These are phyloP conservation scores for Epinephelus lanceolatus DNA, from an alignment of 2,113 vertebrate species.

Conservation along the genomic window DNA sequence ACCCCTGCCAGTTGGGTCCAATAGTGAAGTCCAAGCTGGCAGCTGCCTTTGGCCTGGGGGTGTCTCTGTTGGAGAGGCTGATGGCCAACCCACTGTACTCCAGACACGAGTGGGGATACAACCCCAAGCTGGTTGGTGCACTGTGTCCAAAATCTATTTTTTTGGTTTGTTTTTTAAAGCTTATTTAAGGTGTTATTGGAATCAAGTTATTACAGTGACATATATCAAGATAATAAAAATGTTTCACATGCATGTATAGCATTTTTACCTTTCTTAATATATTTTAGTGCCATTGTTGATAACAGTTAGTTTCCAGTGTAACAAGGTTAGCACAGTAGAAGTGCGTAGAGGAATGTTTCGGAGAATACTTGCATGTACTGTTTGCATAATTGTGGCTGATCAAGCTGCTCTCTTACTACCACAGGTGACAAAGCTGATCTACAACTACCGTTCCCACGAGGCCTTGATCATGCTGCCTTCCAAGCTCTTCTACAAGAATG, in stretches of 20 bases:
- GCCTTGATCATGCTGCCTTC: slow-evolving; percentile 90
- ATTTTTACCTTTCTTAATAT: not conserved
- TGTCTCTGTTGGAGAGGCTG: slow-evolving; percentile 92
- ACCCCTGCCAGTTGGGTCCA: slow-evolving; percentile 94
- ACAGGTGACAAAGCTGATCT: slow-evolving; percentile 94
- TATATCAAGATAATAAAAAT: not conserved
- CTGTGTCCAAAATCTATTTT: not conserved
- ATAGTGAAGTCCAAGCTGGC: slow-evolving; percentile 91
- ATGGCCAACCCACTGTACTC: slow-evolving; percentile 87
- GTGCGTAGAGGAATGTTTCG: not conserved
- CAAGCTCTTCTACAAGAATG: slow-evolving; percentile 91
- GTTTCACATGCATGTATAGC: not conserved
- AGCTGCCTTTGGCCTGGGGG: slow-evolving; percentile 87
- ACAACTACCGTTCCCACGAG: slow-evolving; percentile 95
- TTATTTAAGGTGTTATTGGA: not conserved
- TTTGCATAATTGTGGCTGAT: not conserved
- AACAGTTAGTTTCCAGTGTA: not conserved
- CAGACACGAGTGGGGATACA: slow-evolving; percentile 89
- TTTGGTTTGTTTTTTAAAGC: no score
- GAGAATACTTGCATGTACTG: not conserved
- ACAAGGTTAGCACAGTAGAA: not conserved
- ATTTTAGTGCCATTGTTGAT: not conserved
- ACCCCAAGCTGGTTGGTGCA: slow-evolving; percentile 91
- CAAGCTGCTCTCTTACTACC: slow-evolving; percentile 5
- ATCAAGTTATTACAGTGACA: not conserved